Conservation (phyloP, 2,888 invertebrate genomes). For the Tenthredo livida region DNA sequence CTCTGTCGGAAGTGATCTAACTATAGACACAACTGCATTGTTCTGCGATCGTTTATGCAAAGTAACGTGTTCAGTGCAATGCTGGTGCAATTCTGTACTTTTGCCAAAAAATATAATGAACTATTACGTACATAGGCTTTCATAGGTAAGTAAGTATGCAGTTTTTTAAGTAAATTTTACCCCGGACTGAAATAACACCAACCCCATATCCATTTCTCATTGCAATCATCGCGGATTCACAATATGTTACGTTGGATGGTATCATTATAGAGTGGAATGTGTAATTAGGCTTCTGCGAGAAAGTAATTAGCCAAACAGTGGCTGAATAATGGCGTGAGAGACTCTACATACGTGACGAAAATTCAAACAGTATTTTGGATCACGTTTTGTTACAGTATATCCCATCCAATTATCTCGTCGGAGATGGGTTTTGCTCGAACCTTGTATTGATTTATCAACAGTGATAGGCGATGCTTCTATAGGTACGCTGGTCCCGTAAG, state of each 20-base stretch:
- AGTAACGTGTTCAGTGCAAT: background rate
- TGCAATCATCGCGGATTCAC: background rate
- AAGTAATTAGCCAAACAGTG: conserved; percentile 9
- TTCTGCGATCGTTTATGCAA: background rate
- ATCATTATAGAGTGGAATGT: background rate
- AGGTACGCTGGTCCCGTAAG: background rate
- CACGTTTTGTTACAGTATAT: conserved; percentile 29
- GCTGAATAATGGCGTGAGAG: background rate
- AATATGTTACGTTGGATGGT: background rate
- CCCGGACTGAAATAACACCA: background rate
- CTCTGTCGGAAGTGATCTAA: conserved; percentile 29
- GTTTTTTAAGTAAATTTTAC: background rate
- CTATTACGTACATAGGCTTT: background rate
- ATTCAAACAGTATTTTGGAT: conserved; percentile 1
- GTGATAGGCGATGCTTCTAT: background rate
- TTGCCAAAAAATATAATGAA: conserved; percentile 17
- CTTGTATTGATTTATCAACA: conserved; percentile 32
- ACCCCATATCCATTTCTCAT: background rate
- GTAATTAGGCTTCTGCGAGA: background rate
- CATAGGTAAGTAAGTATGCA: background rate
- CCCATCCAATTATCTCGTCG: conserved; percentile 17
- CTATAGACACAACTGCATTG: conserved; percentile 33
- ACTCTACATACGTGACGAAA: background rate
- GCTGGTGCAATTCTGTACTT: background rate
- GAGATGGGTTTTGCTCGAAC: conserved; percentile 9